Evolutionary conservation across 2,797 vertebrate genomes (phyloP), one percentile per base, ranked within the genome.

Genomic region (Podarcis siculus): DNA sequence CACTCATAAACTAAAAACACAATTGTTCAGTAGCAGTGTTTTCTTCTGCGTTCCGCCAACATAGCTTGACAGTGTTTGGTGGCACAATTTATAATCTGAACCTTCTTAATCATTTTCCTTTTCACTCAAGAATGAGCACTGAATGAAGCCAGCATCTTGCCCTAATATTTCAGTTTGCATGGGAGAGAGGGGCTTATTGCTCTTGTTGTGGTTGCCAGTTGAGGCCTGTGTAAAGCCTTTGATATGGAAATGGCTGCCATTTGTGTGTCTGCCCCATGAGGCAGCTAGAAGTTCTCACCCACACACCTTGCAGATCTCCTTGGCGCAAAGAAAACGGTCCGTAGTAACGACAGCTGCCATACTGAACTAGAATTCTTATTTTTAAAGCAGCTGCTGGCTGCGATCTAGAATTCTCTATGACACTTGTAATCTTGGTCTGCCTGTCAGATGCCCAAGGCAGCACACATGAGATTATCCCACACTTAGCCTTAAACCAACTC

Each of bases 1-100:
- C 49, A 79, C 55, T n/a, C n/a, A 27, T 37, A 82, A 82, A 21
- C 72, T 86, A 61, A 73, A 86, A 87, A 73, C 25, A 64, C 82
- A 66, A 39, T 83, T 86, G 66, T 82, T 72, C 83, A 86, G 83
- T 82, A 88, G 79, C 80, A 69, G 35, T 66, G 82, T 78, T 86
- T 83, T 90, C 79, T 77, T 80, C 23, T 86, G 6, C 9, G 2
- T 21, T 35, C 35, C 30, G 30, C 49, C 30, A 8, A 4, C 23
- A 25, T 61, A 8, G 39, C 25, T 37, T 55, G 67, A 30, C 42
- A 55, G 27, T 37, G 35, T 27, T 35, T 84, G 67, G 55, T 78
- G 69, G 61, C 35, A 83, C 12, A 15, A 32, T 5, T 72, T 78
- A 30, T 77, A 5, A 58, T 79, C 37, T 79, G 49, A 79, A 79